Conservation (phyloP, 1,140 invertebrate genomes). For the Drosophila gunungcola region DNA sequence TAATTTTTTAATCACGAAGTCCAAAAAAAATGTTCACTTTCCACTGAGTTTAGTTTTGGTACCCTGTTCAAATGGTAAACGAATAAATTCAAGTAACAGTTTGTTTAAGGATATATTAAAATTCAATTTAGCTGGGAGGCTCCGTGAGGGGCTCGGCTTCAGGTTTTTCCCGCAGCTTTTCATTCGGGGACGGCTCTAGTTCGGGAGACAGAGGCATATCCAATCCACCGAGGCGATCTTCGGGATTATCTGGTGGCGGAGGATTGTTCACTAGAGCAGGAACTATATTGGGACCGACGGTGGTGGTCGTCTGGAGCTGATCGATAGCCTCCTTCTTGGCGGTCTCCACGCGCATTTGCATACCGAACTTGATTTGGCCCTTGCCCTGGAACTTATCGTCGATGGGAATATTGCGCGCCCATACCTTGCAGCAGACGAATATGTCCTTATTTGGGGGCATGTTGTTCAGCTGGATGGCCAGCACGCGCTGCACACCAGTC, state of each 20-base stretch:
- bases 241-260: not conserved
- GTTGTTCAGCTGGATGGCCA: conserved; percentile 38
- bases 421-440: conserved; percentile 28
- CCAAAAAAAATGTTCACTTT: too few relatives aligned
- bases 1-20: not conserved
- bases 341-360: conserved; percentile 7
- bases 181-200: not conserved
- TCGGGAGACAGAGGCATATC: not conserved
- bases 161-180: not conserved
- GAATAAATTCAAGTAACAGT: not conserved
- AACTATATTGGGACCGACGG: not conserved
- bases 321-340: not conserved
- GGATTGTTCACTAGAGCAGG: not conserved
- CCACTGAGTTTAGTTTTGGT: not conserved
- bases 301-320: not conserved
- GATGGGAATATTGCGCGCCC: conserved; percentile 58
- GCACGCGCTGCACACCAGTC: conserved; percentile 25
- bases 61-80: not conserved
- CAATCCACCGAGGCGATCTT: not conserved
- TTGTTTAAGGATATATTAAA: not conserved
- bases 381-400: conserved; percentile 2
- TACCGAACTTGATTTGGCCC: conserved; percentile 27
- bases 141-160: not conserved
- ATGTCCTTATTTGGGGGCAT: conserved; percentile 19
- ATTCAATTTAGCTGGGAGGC: not conserved